Base-by-base conservation (phyloP, 2,888 invertebrate genomes). In the Stenichneumon culpator region DNA sequence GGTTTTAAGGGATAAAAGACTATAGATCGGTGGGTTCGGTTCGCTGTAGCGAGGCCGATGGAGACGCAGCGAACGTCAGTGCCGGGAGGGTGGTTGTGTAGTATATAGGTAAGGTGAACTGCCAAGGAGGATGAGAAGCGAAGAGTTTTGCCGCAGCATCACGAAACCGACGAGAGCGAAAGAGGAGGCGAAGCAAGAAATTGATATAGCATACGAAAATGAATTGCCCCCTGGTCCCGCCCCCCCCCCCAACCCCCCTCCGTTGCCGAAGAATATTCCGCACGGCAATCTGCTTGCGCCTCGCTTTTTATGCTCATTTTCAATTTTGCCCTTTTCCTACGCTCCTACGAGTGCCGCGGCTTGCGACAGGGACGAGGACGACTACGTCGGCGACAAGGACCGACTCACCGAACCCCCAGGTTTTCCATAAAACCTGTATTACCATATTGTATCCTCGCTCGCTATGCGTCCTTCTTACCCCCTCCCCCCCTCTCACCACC, bases 121-220 rank as follows among this genome's bases (percentile, higher is more conserved):
- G 83, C 77, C 81, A 79, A 81, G 78, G 87, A 79, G 82, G 86
- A 54, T 32, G 69, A 82, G 83, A 84, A 86, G 80, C 84, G 77
- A 78, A 82, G 81, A 70, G 86, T 81, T 73, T 32, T 73, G 83
- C 84, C 70, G 79, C 67, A 81, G 70, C 69, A 63, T 80, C 83
- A 85, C 70, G 80, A 81, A 77, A 87, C 80, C 86, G 88, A 83
- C 84, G 89, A 87, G 87, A 83, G 78, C 68, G 68, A 73, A 78
- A 87, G 87, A 90, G 88, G 90, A 92, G 91, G 87, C 90, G 91
- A 94, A 92, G 93, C 93, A 94, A 94, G 93, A 93, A 94, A 94
- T 93, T 94, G 93, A 94, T 94, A 94, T 93, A 92, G 94, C 93
- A 92, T 92, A 93, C 91, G 93, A 94, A 93, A 94, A 94, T 94